phyloP scores from a whole-genome alignment of 2,113 vertebrate genomes.

The Spea multiplicata region DNA sequence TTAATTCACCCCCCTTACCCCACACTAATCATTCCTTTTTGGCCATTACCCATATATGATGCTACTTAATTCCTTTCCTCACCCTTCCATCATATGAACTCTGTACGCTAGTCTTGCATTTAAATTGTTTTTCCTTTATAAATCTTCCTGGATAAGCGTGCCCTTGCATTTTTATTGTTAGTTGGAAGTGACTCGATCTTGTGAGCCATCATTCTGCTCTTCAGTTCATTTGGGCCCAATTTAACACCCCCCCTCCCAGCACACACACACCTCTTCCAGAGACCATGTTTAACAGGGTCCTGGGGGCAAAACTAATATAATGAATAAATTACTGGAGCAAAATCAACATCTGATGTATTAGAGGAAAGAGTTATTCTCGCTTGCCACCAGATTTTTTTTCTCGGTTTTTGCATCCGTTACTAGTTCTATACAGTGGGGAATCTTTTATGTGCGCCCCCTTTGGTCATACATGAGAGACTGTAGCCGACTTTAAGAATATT shows the following conservation, averaged over 20 bases:
- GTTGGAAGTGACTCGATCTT: not conserved
- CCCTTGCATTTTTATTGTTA: not conserved
- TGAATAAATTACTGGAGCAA: slow-evolving; percentile 18
- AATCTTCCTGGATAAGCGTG: not conserved
- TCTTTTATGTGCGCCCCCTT: slow-evolving; percentile 18
- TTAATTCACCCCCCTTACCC: no score
- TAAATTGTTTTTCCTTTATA: not conserved
- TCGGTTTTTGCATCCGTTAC: not conserved
- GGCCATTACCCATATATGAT: no score
- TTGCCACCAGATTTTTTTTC: slow-evolving; percentile 1
- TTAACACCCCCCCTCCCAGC: not conserved
- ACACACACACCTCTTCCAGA: not conserved
- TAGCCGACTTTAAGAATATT: not conserved
- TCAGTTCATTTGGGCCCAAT: not conserved
- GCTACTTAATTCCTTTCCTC: no score
- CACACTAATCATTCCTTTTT: no score
- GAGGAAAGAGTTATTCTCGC: not conserved
- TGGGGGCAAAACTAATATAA: not conserved
- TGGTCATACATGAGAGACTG: not conserved
- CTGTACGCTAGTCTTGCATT: not conserved
- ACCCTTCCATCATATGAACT: no score
- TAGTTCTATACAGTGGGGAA: slow-evolving; percentile 10
- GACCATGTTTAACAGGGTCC: not conserved
- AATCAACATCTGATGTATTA: slow-evolving; percentile 4
- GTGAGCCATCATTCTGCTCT: not conserved